These are phyloP conservation scores for Indicator indicator DNA, from an alignment of 2,113 vertebrate genomes.

Conservation along the genomic window DNA sequence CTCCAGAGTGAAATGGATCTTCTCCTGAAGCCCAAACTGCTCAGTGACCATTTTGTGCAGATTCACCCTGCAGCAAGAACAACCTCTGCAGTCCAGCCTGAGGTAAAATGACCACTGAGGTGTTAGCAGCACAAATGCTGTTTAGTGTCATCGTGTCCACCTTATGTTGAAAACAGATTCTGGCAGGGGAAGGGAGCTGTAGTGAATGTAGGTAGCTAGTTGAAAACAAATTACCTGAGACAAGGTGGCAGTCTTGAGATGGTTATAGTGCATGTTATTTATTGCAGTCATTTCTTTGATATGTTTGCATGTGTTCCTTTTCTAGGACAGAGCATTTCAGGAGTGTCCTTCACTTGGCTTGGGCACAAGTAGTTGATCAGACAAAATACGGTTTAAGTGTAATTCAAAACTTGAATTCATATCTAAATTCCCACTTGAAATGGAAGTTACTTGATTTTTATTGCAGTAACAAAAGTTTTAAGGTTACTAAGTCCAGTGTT, in stretches of 20 bases:
- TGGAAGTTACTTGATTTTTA: not conserved
- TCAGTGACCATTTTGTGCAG: not conserved
- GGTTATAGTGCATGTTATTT: not conserved
- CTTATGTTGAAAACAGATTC: not conserved
- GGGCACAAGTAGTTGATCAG: not conserved
- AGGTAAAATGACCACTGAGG: not conserved
- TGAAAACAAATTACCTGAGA: not conserved
- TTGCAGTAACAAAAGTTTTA: not conserved
- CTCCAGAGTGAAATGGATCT: not conserved
- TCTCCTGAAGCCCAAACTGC: not conserved
- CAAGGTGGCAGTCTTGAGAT: not conserved
- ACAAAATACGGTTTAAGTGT: not conserved
- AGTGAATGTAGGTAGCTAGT: fast-evolving
- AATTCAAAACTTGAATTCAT: not conserved
- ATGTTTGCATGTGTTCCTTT: not conserved
- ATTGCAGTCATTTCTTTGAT: not conserved
- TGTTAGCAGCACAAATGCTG: not conserved
- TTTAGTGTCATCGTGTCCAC: not conserved
- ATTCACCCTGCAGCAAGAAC: not conserved
- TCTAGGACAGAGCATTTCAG: not conserved
- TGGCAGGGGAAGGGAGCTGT: not conserved
- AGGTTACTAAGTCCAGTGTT: not conserved
- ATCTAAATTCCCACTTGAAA: not conserved
- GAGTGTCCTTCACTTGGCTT: not conserved
- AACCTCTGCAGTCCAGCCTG: not conserved